These are phyloP conservation scores for Brachylomia viminalis DNA, from an alignment of 2,888 invertebrate genomes.

Conservation along the genomic window DNA sequence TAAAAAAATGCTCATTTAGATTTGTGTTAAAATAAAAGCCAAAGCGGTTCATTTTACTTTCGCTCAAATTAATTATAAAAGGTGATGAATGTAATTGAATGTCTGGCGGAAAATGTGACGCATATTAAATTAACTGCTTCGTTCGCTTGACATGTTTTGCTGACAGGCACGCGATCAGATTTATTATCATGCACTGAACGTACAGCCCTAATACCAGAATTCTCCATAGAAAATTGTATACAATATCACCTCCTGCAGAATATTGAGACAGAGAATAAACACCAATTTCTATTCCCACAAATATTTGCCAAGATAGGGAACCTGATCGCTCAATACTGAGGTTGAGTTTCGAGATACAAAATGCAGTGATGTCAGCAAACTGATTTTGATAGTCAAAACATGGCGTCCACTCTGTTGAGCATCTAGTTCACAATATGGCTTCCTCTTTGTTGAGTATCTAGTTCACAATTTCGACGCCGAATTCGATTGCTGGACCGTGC, in stretches of 20 bases:
- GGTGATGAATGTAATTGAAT: constrained; percentile 37
- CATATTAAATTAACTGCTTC: constrained; percentile 47
- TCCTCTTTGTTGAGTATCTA: constrained; percentile 21
- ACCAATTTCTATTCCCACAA: constrained; percentile 12
- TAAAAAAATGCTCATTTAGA: constrained; percentile 22
- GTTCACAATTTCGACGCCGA: constrained; percentile 18
- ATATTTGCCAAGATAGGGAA: constrained; percentile 33
- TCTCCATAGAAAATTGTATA: neutral
- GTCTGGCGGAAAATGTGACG: constrained; percentile 18
- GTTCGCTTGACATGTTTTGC: constrained; percentile 23
- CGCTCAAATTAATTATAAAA: constrained; percentile 9
- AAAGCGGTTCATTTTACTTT: constrained; percentile 8
- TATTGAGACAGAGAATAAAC: constrained; percentile 24
- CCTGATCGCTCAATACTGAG: constrained; percentile 38
- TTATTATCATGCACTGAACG: constrained; percentile 18
- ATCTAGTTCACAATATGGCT: constrained; percentile 33
- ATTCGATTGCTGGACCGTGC: neutral
- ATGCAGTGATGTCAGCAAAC: constrained; percentile 17
- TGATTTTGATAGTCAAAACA: constrained; percentile 28
- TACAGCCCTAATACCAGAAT: neutral
- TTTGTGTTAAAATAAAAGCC: constrained; percentile 19
- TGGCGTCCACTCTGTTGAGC: constrained; percentile 10
- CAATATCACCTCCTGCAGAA: neutral
- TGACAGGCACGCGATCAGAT: constrained; percentile 36
- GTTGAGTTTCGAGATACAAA: constrained; percentile 11